Percentiles rank a stretch among this genome's conserved stretches.
These are phyloP conservation scores for Bovichtus variegatus DNA, from an alignment of 2,797 vertebrate genomes.

Conservation along the genomic window DNA sequence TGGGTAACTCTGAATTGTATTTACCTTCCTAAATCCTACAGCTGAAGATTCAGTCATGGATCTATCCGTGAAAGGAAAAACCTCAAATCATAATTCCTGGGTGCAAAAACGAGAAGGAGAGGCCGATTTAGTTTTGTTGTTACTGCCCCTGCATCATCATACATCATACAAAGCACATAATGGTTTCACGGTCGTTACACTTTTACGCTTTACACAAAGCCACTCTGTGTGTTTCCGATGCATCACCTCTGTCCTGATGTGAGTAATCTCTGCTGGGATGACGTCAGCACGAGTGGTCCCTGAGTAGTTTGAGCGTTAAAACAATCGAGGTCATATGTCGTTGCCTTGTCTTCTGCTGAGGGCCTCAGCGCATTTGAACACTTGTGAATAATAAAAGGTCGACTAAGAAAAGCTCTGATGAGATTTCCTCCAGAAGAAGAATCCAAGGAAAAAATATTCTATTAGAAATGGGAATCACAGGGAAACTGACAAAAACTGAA, in stretches of 20 bases:
- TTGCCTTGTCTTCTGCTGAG: constrained; percentile 18
- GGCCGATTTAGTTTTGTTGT: neutral
- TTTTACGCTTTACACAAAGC: constrained; percentile 16
- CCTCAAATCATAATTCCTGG: neutral
- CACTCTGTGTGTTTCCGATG: constrained; percentile 2
- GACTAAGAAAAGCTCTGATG: constrained; percentile 8
- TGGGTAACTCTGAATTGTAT: no score
- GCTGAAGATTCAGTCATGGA: neutral
- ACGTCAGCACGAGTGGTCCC: constrained; percentile 33
- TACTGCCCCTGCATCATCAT: neutral
- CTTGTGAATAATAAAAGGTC: neutral
- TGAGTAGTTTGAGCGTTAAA: constrained; percentile 50
- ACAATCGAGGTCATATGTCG: constrained; percentile 34
- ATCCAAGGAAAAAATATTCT: neutral
- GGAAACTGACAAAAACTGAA: no score
- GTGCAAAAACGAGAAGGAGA: neutral
- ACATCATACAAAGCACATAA: neutral
- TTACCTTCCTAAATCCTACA: neutral
- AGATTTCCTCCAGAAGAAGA: neutral
- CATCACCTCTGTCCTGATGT: constrained; percentile 38
- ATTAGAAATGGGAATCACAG: neutral
- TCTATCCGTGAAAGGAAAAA: neutral
- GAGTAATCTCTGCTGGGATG: constrained; percentile 51
- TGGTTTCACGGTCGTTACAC: constrained; percentile 12
- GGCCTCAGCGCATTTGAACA: neutral